Evolutionary conservation across 2,797 vertebrate genomes (phyloP).

Genomic region (Gymnothorax reevesii): DNA sequence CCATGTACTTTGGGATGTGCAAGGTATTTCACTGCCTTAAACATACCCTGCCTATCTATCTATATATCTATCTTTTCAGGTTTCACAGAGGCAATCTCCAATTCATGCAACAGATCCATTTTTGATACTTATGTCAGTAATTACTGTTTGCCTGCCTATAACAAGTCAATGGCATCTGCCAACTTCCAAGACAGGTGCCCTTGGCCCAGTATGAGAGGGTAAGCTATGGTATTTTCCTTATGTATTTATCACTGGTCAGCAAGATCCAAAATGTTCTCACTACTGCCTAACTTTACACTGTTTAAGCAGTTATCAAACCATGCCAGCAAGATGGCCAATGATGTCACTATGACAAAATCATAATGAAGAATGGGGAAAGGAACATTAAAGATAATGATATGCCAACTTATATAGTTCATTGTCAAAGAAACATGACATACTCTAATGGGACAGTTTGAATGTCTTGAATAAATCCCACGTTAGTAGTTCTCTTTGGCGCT

Average conservation of each 20-base stretch:
- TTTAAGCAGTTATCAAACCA: slow-evolving; percentile 14
- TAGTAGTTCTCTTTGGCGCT: slow-evolving; percentile 51
- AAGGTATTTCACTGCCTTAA: slow-evolving; percentile 26
- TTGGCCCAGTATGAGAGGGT: slow-evolving; percentile 66
- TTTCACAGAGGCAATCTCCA: background rate
- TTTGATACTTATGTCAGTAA: slow-evolving; percentile 51
- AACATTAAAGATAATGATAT: slow-evolving; percentile 42
- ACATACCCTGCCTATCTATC: slow-evolving; percentile 32
- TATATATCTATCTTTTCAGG: slow-evolving; percentile 43
- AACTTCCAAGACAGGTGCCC: slow-evolving; percentile 58
- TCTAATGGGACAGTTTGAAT: slow-evolving; percentile 58
- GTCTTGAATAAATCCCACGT: background rate
- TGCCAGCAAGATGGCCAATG: slow-evolving; percentile 17
- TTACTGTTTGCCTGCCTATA: slow-evolving; percentile 62
- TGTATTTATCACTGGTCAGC: background rate
- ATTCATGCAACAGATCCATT: slow-evolving; percentile 52
- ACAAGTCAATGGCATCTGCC: slow-evolving; percentile 54
- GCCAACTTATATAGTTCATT: slow-evolving; percentile 43
- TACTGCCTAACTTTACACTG: slow-evolving; percentile 15
- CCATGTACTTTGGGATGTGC: no score
- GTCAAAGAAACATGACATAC: slow-evolving; percentile 50
- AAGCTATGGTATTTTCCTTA: slow-evolving; percentile 10
- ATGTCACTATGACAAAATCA: slow-evolving; percentile 36
- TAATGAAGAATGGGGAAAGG: slow-evolving; percentile 40
- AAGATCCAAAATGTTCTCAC: background rate